phyloP scores from a whole-genome alignment of 2,113 vertebrate species.

The Phyllostomus hastatus region DNA sequence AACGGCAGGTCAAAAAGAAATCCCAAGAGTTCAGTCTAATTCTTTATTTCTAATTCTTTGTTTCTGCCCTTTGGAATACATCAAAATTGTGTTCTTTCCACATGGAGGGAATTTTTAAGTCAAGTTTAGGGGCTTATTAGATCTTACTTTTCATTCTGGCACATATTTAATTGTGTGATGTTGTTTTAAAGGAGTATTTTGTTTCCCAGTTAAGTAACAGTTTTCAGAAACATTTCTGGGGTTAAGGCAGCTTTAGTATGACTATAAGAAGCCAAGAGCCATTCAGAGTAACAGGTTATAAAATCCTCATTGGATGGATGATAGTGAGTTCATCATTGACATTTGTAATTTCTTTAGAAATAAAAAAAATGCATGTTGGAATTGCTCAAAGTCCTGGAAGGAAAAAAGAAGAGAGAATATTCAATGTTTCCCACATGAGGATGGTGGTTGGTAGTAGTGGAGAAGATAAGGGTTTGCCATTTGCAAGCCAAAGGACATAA shows the following conservation, averaged over 20 bases:
- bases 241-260: conserved; percentile 75
- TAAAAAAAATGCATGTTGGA: conserved; percentile 55
- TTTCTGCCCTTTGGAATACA: conserved; percentile 18
- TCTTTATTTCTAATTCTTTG: conserved; percentile 1
- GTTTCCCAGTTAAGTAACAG: conserved; percentile 74
- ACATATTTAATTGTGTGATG: conserved; percentile 60
- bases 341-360: conserved; percentile 70
- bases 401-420: not conserved
- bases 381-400: conserved; percentile 49
- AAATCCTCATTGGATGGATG: conserved; percentile 74
- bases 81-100: conserved; percentile 22
- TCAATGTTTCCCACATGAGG: not conserved
- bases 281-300: conserved; percentile 75
- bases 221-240: conserved; percentile 69
- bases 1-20: conserved; percentile 6
- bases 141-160: conserved; percentile 65
- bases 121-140: conserved; percentile 19
- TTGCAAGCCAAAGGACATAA: not conserved
- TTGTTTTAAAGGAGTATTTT: conserved; percentile 76
- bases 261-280: conserved; percentile 74
- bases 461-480: not conserved
- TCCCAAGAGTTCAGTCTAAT: not conserved
- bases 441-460: not conserved
- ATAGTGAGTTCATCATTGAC: conserved; percentile 63
- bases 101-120: conserved; percentile 8